These are phyloP conservation scores for Idaea biselata DNA, from an alignment of 2,888 invertebrate genomes.

Conservation along the genomic window DNA sequence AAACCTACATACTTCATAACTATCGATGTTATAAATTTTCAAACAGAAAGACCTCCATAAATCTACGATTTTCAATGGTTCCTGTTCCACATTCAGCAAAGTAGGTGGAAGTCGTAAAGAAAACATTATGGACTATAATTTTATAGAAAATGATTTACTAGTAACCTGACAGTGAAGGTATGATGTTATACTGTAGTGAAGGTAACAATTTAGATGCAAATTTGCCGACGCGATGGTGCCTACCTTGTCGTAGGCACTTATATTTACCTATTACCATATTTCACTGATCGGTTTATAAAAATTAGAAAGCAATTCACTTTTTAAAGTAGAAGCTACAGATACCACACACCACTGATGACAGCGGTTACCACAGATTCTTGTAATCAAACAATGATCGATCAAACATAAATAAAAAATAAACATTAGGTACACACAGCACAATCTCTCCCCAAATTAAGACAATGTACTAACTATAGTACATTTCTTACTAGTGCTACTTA, in stretches of 20 bases:
- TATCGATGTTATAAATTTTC: slow-evolving; percentile 7
- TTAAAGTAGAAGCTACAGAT: neutral
- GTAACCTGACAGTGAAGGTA: slow-evolving; percentile 28
- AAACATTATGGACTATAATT: slow-evolving; percentile 38
- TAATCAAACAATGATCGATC: no score
- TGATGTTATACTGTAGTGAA: slow-evolving; percentile 31
- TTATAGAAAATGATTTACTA: slow-evolving; percentile 52
- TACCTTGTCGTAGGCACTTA: slow-evolving; percentile 32
- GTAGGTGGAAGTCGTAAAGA: slow-evolving; percentile 15
- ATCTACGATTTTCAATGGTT: slow-evolving; percentile 10
- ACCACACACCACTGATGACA: no score
- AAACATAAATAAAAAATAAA: no score
- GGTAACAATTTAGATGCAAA: slow-evolving; percentile 46
- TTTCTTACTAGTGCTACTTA: no score
- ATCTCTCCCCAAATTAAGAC: no score
- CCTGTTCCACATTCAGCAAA: slow-evolving; percentile 15
- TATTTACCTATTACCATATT: neutral
- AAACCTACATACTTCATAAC: neutral
- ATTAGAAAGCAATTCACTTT: neutral
- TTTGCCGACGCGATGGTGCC: slow-evolving; percentile 22
- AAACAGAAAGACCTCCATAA: slow-evolving; percentile 3
- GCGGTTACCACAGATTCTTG: no score
- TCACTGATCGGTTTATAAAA: slow-evolving; percentile 7
- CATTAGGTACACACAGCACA: no score
- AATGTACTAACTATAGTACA: no score